Percentiles rank a stretch among this genome's conserved stretches.
Evolutionary conservation across 2,888 invertebrate genomes (phyloP).

Genomic region (Lucinisca nassula): DNA sequence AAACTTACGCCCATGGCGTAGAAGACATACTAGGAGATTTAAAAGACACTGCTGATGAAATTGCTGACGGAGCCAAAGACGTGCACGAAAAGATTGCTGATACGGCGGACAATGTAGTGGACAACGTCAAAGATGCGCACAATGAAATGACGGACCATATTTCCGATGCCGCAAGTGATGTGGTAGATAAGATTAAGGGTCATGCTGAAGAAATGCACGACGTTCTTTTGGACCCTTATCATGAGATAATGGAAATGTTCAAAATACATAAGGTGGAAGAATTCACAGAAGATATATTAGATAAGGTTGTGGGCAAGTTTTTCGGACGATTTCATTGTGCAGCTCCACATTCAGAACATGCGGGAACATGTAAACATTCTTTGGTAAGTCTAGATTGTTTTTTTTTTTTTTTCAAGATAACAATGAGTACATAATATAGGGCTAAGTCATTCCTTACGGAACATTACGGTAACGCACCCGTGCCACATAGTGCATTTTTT

Average conservation of each 20-base stretch:
- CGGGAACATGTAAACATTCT: conserved; percentile 31
- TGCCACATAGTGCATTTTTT: too few species aligned
- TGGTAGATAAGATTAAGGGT: conserved; percentile 7
- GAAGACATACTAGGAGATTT: conserved; percentile 9
- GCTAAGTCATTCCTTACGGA: too few species aligned
- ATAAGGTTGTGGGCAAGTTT: conserved; percentile 40
- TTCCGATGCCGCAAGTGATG: not conserved
- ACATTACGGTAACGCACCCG: too few species aligned
- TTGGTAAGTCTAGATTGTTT: conserved; percentile 45
- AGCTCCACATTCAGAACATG: not conserved
- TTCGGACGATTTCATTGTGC: conserved; percentile 47
- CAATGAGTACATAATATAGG: too few species aligned
- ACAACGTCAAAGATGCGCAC: conserved; percentile 40
- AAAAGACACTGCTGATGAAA: conserved; percentile 24
- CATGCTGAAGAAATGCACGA: conserved; percentile 21
- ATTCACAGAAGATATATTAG: conserved; percentile 56
- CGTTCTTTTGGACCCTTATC: conserved; percentile 52
- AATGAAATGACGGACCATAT: conserved; percentile 28
- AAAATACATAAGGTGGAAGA: conserved; percentile 37
- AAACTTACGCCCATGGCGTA: not conserved
- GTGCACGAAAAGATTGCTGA: conserved; percentile 5
- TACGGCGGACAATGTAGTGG: conserved; percentile 7
- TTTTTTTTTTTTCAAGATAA: too few species aligned
- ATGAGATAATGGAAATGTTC: conserved; percentile 63
- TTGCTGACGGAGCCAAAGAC: conserved; percentile 23